phyloP scores from a whole-genome alignment of 30 jellyfish, hydroid and myxozoan species.

The Turritopsis rubra region DNA sequence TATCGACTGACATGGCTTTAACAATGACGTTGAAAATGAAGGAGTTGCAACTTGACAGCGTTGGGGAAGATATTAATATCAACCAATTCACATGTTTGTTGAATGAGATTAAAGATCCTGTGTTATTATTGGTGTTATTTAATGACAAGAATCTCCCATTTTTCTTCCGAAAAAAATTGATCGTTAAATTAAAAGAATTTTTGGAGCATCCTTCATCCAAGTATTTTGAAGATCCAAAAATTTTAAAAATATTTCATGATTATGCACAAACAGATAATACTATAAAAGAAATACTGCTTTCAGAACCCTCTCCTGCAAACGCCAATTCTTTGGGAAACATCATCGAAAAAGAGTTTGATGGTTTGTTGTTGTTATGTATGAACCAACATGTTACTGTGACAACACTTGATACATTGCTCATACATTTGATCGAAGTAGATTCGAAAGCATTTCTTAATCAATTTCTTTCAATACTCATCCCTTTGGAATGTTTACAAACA shows the following conservation, averaged over 20 bases:
- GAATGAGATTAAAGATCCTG: conserved; percentile 34
- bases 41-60: conserved; percentile 17
- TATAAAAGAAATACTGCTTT: neutral
- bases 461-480: neutral
- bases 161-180: neutral
- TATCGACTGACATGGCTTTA: conserved; percentile 30
- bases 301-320: neutral
- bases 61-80: conserved; percentile 9
- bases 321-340: neutral
- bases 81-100: conserved; percentile 16
- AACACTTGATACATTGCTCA: neutral
- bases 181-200: neutral
- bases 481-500: neutral
- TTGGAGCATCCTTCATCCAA: neutral
- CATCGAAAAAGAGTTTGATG: neutral
- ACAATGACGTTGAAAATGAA: conserved; percentile 17
- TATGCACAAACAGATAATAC: neutral
- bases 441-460: neutral
- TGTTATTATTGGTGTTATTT: conserved; percentile 15
- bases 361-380: neutral
- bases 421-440: neutral
- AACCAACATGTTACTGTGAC: neutral
- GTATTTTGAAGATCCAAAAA: neutral
- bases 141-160: conserved; percentile 10
- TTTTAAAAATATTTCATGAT: neutral